Evolutionary conservation across 2,888 invertebrate species (phyloP).

Genomic region (Blastobasis lacticolella): DNA sequence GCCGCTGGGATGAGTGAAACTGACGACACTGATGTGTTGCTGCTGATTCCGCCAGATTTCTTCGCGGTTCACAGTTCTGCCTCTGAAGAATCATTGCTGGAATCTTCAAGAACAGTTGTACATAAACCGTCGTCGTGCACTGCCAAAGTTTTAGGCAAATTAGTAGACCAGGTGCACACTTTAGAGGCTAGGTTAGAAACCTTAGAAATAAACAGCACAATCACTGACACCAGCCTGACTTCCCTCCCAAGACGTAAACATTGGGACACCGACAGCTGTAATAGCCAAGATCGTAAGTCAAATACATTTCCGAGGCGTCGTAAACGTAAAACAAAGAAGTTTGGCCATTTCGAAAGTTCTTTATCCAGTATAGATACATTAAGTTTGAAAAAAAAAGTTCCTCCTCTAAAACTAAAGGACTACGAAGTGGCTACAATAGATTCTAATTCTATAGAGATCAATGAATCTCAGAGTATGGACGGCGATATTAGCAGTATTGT

Average conservation of each 20-base stretch:
- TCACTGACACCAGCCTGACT: slow-evolving; percentile 34
- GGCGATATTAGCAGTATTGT: slow-evolving; percentile 63
- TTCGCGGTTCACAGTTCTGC: slow-evolving; percentile 77
- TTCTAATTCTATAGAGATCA: slow-evolving; percentile 17
- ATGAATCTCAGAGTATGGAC: slow-evolving; percentile 60
- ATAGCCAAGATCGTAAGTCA: slow-evolving; percentile 45
- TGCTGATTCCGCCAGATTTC: slow-evolving; percentile 86
- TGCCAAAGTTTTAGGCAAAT: slow-evolving; percentile 65
- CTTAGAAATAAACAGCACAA: slow-evolving; percentile 48
- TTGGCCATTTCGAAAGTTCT: slow-evolving; percentile 36
- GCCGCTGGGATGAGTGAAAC: slow-evolving; percentile 68
- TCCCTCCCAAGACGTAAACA: slow-evolving; percentile 29
- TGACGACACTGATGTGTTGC: slow-evolving; percentile 88
- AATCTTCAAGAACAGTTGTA: slow-evolving; percentile 62
- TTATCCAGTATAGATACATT: slow-evolving; percentile 44
- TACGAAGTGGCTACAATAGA: slow-evolving; percentile 5
- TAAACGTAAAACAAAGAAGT: slow-evolving; percentile 33
- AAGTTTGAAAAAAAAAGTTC: slow-evolving; percentile 26
- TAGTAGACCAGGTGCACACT: slow-evolving; percentile 77
- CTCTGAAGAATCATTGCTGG: slow-evolving; percentile 63
- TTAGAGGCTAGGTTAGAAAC: slow-evolving; percentile 71
- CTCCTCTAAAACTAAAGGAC: slow-evolving; percentile 31
- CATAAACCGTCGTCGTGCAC: slow-evolving; percentile 61
- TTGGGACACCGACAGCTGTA: slow-evolving; percentile 48
- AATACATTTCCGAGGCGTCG: slow-evolving; percentile 59